phyloP scores from a whole-genome alignment of 2,797 vertebrate genomes.

The Tokudaia muenninki region DNA sequence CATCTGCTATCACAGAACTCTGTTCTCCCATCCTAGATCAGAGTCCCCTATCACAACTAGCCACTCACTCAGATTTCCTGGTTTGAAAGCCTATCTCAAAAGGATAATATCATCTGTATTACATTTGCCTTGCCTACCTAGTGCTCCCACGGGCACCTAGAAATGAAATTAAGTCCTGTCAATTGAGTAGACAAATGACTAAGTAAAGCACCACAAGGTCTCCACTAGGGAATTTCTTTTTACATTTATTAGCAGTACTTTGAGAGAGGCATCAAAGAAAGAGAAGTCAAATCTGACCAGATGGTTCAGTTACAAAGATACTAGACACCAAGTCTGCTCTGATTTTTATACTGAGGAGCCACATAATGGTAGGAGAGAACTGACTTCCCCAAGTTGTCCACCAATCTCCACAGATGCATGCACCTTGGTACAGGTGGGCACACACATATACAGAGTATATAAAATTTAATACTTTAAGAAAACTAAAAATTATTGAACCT shows the following conservation, averaged over 20 bases:
- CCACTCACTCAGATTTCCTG: neutral
- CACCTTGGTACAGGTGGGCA: neutral
- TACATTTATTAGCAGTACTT: neutral
- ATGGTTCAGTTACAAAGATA: neutral
- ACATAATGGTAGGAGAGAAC: neutral
- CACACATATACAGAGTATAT: neutral
- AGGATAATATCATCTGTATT: neutral
- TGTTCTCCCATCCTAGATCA: neutral
- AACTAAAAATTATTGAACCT: neutral
- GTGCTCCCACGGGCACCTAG: neutral
- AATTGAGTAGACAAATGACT: neutral
- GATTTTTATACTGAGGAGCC: neutral
- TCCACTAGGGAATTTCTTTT: constrained; percentile 37
- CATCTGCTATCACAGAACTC: neutral
- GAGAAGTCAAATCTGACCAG: neutral
- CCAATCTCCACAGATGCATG: neutral
- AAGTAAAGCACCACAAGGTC: neutral
- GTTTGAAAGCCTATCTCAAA: neutral
- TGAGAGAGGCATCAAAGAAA: neutral
- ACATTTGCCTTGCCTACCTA: neutral
- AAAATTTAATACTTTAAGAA: neutral
- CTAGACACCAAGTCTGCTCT: neutral
- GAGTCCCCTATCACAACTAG: neutral
- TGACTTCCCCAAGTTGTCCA: neutral
- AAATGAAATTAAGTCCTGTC: neutral